These are phyloP conservation scores for Seriola rivoliana DNA, from an alignment of 2,113 vertebrate species.

Conservation along the genomic window DNA sequence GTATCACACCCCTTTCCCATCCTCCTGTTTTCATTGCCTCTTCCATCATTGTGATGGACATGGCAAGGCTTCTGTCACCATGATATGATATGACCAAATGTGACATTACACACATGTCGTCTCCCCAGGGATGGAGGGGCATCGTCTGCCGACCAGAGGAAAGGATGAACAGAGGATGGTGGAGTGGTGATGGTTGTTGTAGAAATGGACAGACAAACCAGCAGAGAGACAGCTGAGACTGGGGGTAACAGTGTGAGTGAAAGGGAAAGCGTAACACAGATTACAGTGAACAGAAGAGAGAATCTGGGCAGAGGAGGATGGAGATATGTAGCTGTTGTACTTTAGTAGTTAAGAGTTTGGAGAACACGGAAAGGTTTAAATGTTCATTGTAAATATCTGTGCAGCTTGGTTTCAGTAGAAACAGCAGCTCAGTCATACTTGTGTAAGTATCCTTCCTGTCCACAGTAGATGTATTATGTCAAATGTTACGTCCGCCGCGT, in stretches of 20 bases:
- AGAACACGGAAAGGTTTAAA: constrained; percentile 41
- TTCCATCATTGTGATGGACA: constrained; percentile 76
- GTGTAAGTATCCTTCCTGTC: constrained; percentile 27
- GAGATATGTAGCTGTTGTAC: background rate
- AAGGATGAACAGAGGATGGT: constrained; percentile 4
- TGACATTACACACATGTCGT: constrained; percentile 77
- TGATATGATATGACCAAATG: constrained; percentile 66
- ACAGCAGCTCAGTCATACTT: constrained; percentile 31
- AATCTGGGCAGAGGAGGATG: background rate
- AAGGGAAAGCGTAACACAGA: background rate
- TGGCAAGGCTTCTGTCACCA: constrained; percentile 64
- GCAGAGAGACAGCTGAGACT: background rate
- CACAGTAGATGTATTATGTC: constrained; percentile 47
- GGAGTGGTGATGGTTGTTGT: background rate
- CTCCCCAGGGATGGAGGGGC: constrained; percentile 63
- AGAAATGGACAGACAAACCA: constrained; percentile 7
- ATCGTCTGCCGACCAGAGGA: constrained; percentile 56
- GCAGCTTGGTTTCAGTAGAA: constrained; percentile 28
- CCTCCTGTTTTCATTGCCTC: constrained; percentile 67
- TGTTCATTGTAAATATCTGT: constrained; percentile 57
- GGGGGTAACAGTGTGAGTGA: background rate
- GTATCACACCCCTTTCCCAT: constrained; percentile 56
- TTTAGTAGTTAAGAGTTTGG: constrained; percentile 12
- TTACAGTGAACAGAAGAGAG: background rate
- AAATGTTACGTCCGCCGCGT: constrained; percentile 48